Percentiles rank a stretch among this genome's conserved stretches.
phyloP scores from a whole-genome alignment of 2,888 invertebrate species.

The Cheilosia urbana region DNA sequence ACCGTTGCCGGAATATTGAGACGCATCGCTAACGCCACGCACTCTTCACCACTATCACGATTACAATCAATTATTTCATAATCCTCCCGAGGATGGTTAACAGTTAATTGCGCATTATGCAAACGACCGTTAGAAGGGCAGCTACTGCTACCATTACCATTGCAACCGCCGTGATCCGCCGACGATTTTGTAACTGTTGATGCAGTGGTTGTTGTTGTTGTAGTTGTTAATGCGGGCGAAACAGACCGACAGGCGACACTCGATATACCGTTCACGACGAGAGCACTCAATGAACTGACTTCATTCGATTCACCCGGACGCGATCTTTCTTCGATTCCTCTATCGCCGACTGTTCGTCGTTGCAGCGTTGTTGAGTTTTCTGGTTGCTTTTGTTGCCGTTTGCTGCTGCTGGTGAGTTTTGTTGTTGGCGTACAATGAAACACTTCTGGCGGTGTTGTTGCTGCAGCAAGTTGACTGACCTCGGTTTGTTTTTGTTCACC shows the following conservation, averaged over 20 bases:
- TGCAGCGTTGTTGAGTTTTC: conserved; percentile 63
- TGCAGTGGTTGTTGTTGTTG: conserved; percentile 42
- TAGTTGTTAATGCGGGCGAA: conserved; percentile 20
- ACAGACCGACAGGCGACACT: conserved; percentile 49
- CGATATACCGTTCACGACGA: conserved; percentile 78
- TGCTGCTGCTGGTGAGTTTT: conserved; percentile 9
- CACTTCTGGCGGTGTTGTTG: conserved; percentile 29
- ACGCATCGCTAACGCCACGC: conserved; percentile 79
- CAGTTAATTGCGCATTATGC: conserved; percentile 54
- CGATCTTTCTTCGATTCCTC: conserved; percentile 63
- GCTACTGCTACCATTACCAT: not conserved
- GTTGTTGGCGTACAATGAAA: conserved; percentile 14
- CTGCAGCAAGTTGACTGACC: conserved; percentile 68
- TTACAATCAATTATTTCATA: conserved; percentile 54
- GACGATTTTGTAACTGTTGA: conserved; percentile 42
- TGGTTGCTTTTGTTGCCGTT: conserved; percentile 15
- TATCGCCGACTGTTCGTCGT: conserved; percentile 55
- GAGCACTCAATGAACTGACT: conserved; percentile 81
- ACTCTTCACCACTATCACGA: conserved; percentile 68
- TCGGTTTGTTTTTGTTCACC: conserved; percentile 74
- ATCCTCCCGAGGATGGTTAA: conserved; percentile 48
- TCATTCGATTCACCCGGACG: conserved; percentile 60
- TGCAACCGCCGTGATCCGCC: conserved; percentile 20
- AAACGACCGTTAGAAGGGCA: not conserved
- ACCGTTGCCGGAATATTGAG: conserved; percentile 81